phyloP scores from a whole-genome alignment of 2,113 vertebrate species.

The Craseonycteris thonglongyai region DNA sequence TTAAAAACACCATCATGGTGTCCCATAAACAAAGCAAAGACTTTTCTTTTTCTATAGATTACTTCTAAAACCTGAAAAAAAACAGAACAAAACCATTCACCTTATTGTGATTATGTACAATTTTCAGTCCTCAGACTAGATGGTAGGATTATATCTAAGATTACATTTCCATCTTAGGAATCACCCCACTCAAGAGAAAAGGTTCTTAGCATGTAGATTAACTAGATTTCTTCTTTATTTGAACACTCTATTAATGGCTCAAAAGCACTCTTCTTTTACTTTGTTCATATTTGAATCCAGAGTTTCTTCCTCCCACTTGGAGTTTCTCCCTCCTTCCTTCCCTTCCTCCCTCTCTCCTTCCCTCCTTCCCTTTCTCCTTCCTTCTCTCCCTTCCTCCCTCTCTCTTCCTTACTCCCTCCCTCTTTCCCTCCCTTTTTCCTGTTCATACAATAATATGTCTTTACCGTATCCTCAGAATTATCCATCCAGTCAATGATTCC shows the following conservation, averaged over 20 bases:
- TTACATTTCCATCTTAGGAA: background rate
- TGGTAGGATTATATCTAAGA: no score
- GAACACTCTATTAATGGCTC: background rate
- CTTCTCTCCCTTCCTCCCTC: fast-evolving
- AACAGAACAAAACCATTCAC: background rate
- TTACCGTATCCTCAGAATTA: background rate
- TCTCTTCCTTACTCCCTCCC: fast-evolving
- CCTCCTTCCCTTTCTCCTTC: background rate
- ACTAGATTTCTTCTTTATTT: background rate
- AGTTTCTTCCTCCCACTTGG: background rate
- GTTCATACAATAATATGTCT: background rate
- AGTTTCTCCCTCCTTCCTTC: background rate
- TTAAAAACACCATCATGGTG: background rate
- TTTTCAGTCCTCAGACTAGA: background rate
- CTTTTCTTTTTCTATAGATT: background rate
- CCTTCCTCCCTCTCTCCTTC: background rate
- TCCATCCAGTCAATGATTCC: background rate
- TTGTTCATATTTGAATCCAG: background rate
- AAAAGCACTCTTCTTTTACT: background rate
- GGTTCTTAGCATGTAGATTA: background rate
- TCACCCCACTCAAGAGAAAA: background rate
- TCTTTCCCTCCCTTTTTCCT: no score
- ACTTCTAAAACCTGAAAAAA: background rate
- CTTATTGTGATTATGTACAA: background rate
- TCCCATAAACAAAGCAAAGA: background rate